Base-by-base conservation (phyloP, 2,888 invertebrate species). In the Plebejus melissa region DNA sequence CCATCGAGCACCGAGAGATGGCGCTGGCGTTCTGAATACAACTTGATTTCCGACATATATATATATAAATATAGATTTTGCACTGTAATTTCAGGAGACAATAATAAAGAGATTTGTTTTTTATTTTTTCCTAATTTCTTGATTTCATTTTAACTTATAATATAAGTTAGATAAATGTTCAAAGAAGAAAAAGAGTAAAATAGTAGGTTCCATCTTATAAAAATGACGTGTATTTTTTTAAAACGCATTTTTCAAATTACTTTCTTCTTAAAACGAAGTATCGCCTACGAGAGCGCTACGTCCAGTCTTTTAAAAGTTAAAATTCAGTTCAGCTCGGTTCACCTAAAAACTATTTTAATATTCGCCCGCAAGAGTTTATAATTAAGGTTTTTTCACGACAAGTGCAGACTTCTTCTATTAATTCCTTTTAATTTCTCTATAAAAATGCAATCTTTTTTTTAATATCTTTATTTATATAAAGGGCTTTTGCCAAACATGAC, bases 321-420 rank as follows among this genome's bases (percentile, higher is more conserved):
- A 72, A 54, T 16, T 16, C 54, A 54, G 72, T 72, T 72, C 28
- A 54, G 72, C 72, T 50, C 54, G 41, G 72, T 54, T 72, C 72
- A 50, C 72, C 72, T 72, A 72, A 72, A 71, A 72, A 72, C 72
- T 72, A 72, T 72, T 72, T 72, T 72, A 72, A 72, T 72, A 72
- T 72, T 50, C 50, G 22, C 71, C 72, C 72, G 72, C 72, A 54
- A 72, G 71, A 71, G 72, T 72, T 72, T 72, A 72, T 72, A 72
- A 72, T 72, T 72, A 72, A 72, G 54, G 54, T 72, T 72, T 72
- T 72, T 72, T 72, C 72, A 72, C 72, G 72, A 50, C 72, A 72
- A 72, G 28, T 50, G 72, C 72, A 72, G 72, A 54, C 54, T 72
- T 28, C 72, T 11, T 72, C 50, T 28, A 16, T 32, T 72, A 72